phyloP scores from a whole-genome alignment of 1,140 invertebrate species.

The Cotesia glomerata region DNA sequence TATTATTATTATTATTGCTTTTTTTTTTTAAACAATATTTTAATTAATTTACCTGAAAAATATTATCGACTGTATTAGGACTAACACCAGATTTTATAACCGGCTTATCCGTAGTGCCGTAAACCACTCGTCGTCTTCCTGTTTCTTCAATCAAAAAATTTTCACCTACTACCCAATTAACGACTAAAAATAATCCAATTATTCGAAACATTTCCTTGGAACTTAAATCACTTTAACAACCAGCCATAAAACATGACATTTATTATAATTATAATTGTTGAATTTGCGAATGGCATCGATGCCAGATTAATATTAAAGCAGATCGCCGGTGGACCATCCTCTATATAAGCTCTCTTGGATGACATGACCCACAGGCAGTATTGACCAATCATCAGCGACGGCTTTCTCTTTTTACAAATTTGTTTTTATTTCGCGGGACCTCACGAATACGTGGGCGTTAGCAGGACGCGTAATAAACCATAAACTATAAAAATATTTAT shows the following conservation, averaged over 20 bases:
- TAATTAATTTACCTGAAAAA: slow-evolving; percentile 18
- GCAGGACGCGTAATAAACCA: background rate
- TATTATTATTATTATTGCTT: no score
- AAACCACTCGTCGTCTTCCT: background rate
- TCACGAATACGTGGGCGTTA: slow-evolving; percentile 4
- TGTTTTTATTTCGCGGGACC: background rate
- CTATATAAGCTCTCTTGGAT: background rate
- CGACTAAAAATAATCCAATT: background rate
- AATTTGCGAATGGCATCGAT: no score
- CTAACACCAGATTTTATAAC: background rate
- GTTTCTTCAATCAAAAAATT: slow-evolving; percentile 6
- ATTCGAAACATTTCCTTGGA: no score
- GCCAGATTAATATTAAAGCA: background rate
- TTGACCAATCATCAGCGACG: slow-evolving; percentile 9
- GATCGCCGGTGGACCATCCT: background rate
- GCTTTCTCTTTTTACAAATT: slow-evolving; percentile 14
- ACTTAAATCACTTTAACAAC: no score
- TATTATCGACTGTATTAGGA: slow-evolving; percentile 3
- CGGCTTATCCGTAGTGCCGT: background rate
- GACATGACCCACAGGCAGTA: slow-evolving; percentile 18
- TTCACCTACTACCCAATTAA: background rate
- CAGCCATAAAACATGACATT: background rate
- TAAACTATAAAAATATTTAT: background rate
- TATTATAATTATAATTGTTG: no score
- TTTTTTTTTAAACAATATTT: background rate